phyloP scores from a whole-genome alignment of 2,797 vertebrate species.

The Argya squamiceps region DNA sequence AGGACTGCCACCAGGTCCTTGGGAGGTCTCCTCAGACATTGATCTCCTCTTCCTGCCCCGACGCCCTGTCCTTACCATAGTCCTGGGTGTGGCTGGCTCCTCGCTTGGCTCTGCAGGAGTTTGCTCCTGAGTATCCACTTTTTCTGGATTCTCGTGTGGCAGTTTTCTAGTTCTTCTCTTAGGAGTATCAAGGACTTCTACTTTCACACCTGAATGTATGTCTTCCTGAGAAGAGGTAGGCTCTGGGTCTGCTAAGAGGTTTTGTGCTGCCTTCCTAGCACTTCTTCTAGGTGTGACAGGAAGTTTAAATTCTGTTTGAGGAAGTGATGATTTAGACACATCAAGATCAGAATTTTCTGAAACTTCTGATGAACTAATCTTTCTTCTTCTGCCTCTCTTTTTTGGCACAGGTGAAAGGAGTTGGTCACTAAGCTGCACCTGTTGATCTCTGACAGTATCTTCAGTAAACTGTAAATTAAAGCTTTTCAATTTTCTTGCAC shows the following conservation, averaged over 20 bases:
- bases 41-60: slow-evolving; percentile 35
- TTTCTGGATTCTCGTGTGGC: not conserved
- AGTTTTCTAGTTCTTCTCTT: slow-evolving; percentile 53
- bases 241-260: not conserved
- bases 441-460: not conserved
- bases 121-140: not conserved
- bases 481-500: slow-evolving; percentile 68
- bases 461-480: slow-evolving; percentile 26
- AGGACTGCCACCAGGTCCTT: not conserved
- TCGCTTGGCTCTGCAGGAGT: not conserved
- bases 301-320: slow-evolving; percentile 24
- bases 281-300: slow-evolving; percentile 62
- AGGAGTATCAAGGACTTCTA: slow-evolving; percentile 8
- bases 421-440: slow-evolving; percentile 35
- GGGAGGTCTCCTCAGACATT: not conserved
- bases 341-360: slow-evolving; percentile 29
- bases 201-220: not conserved
- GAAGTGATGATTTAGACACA: not conserved
- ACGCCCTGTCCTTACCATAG: not conserved
- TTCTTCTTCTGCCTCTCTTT: slow-evolving; percentile 76
- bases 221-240: not conserved
- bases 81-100: not conserved
- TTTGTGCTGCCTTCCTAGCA: slow-evolving; percentile 47
- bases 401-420: slow-evolving; percentile 10
- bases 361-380: not conserved